phyloP scores from a whole-genome alignment of 2,797 vertebrate species.

The Rhincodon typus region DNA sequence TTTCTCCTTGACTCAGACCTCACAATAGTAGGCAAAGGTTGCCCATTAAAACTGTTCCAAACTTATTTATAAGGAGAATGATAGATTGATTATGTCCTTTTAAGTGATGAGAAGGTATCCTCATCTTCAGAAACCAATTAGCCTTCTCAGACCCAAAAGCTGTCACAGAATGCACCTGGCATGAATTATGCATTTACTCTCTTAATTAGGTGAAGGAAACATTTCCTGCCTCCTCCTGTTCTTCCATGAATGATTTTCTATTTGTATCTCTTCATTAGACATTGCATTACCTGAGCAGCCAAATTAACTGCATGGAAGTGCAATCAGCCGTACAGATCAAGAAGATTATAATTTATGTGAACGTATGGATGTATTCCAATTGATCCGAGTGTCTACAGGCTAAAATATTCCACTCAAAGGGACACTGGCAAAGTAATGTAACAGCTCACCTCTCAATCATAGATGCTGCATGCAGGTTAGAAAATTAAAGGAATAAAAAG shows the following conservation, averaged over 20 bases:
- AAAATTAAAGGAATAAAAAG: neutral
- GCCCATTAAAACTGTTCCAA: neutral
- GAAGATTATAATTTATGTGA: neutral
- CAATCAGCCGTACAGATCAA: neutral
- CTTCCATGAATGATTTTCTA: neutral
- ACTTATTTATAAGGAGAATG: neutral
- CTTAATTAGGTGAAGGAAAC: neutral
- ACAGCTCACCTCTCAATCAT: neutral
- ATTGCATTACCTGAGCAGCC: neutral
- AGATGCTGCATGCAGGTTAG: neutral
- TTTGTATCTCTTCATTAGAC: neutral
- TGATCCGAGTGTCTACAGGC: neutral
- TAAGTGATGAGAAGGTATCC: constrained; percentile 19
- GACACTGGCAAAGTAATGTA: neutral
- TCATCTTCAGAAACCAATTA: neutral
- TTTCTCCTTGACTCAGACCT: neutral
- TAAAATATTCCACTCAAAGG: constrained; percentile 13
- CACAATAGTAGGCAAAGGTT: neutral
- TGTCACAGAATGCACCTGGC: neutral
- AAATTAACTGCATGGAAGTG: neutral
- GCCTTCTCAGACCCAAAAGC: neutral
- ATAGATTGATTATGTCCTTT: neutral
- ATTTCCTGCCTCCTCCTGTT: no score
- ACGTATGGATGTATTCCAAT: neutral
- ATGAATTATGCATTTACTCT: neutral